Base-by-base conservation (phyloP, 1,140 invertebrate species). In the Drosophila murphyi region DNA sequence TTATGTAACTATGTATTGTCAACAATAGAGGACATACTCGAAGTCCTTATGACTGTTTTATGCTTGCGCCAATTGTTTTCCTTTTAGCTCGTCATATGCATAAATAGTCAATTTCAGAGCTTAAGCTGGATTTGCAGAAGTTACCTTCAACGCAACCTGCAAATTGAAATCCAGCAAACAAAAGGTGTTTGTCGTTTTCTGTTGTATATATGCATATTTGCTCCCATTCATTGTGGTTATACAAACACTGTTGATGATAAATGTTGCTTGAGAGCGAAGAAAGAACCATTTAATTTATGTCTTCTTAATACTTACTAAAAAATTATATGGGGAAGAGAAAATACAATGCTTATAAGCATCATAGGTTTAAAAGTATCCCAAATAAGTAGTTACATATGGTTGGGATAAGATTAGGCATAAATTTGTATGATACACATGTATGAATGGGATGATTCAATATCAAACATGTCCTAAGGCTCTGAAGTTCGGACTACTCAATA, bases 1-100 rank as follows among this genome's bases (percentile, higher is more conserved):
- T 77, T 77, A 77, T 80, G 78, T 77, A 80, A 77, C 74, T 77
- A 67, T 43, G 39, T 43, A 43, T 80, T 80, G 78, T 69, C 74
- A 80, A 69, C 68, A 76, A 76, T 63, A 52, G 70, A 65, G 62
- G 63, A 73, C 47, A 28, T 20, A 20, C 20, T 57, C 63, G 41
- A 50, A 47, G 51, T 61, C 35, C 71, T 74, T 63, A 41, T 69
- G 64, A 31, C 12, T 6, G 63, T 41, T 74, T 67, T 73, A 68
- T 73, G 70, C 73, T 57, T 73, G 43, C 34, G 34, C 34, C 50
- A 34, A 48, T 71, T 63, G 50, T 63, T 63, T 41, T 43, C 39
- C 41, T 55, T 70, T 70, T 62, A 62, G 41, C 20, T 50, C 50
- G 32, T 50, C 55, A 63, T 55, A 71, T 55, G 31, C 37, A 37